Base-by-base conservation (phyloP, 1,140 invertebrate genomes). In the Meteorus sp. region DNA sequence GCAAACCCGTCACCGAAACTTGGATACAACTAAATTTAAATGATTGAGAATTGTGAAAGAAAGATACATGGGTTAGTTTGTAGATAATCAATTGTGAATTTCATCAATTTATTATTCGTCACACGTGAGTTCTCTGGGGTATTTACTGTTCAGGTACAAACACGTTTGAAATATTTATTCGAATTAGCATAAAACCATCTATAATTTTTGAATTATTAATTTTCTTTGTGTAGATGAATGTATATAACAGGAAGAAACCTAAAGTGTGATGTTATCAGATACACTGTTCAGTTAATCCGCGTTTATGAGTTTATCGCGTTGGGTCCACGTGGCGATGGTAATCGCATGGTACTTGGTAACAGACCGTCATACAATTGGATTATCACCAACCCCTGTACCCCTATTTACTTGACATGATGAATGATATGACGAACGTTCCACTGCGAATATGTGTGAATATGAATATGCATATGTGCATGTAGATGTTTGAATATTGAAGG, bases 171-270 rank as follows among this genome's bases (percentile, higher is more conserved):
- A 31, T 31, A 31, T 31, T 6, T 31, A 57, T 35, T 8, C 41
- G 48, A 67, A 74, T 75, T 72, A 70, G 67, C 73, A 77, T 76
- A 75, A 77, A 72, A 70, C 69, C 63, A 67, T 70, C 74, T 74
- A 76, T 73, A 68, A 77, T 75, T 73, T 70, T 59, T 71, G 68
- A 76, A 75, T 75, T 76, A 76, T 75, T 70, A 57, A 61, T 41
- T 53, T 15, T 61, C 51, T 37, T 35, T 35, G 33, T 19, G 19
- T 29, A 27, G 45, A 48, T 48, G 45, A 48, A n/a, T n/a, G n/a
- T n/a, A n/a, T n/a, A n/a, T n/a, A n/a, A n/a, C n/a, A n/a, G n/a
- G n/a, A n/a, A n/a, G n/a, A 39, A 4, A 39, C 71, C 60, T 57
- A 45, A 29, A 29, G 31, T 19, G 56, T 11, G 55, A 35, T 37